phyloP scores from a whole-genome alignment of 92 coral and sea anemone genomes.

The Zoanthus solanderi region DNA sequence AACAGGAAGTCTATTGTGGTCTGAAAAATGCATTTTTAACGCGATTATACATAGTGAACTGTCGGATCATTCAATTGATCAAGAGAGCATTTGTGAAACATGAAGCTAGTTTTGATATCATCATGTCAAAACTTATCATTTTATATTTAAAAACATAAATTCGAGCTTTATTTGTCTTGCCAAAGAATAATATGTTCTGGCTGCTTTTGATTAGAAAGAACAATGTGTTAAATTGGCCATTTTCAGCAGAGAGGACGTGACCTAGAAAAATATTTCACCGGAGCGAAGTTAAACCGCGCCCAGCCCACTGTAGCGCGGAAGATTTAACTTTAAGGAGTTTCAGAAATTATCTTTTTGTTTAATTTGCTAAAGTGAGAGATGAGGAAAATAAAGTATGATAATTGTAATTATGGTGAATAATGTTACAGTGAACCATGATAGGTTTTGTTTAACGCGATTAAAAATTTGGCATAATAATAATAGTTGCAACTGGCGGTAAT shows the following conservation, averaged over 20 bases:
- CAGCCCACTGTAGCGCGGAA: neutral
- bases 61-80: neutral
- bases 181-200: conserved; percentile 19
- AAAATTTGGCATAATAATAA: neutral
- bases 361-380: conserved; percentile 18
- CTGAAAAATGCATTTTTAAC: conserved; percentile 20
- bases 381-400: neutral
- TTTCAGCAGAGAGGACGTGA: neutral
- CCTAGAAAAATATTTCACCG: neutral
- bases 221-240: conserved; percentile 41
- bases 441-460: conserved; percentile 19
- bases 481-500: neutral
- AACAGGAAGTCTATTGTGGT: conserved; percentile 27
- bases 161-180: conserved; percentile 29
- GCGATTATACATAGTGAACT: conserved; percentile 21
- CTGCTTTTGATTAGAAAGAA: conserved; percentile 24
- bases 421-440: conserved; percentile 13
- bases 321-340: neutral
- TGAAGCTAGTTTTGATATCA: no score
- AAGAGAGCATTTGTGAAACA: neutral
- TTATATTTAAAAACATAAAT: neutral
- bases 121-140: neutral
- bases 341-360: neutral
- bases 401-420: conserved; percentile 39
- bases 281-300: neutral